Evolutionary conservation across 2,113 vertebrate species (phyloP).

Genomic region (Chaenocephalus aceratus): DNA sequence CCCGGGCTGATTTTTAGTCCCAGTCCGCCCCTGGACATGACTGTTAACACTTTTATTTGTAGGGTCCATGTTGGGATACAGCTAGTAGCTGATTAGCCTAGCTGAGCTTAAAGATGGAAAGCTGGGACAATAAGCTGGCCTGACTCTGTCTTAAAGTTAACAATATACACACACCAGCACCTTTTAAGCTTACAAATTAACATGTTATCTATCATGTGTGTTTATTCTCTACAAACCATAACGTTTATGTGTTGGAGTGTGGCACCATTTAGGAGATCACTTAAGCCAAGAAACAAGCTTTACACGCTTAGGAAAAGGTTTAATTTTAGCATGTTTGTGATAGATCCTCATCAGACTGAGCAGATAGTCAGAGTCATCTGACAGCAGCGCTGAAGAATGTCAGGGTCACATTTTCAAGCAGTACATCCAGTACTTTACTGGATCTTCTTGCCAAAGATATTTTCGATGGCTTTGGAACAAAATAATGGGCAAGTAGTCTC

Average conservation of each 20-base stretch:
- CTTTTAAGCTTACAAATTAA: neutral
- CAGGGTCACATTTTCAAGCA: neutral
- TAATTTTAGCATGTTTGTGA: neutral
- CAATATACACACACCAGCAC: neutral
- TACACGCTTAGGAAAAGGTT: neutral
- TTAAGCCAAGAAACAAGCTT: neutral
- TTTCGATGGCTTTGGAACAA: neutral
- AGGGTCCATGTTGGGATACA: neutral
- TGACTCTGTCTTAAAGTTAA: neutral
- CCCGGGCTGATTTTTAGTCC: too few relatives aligned
- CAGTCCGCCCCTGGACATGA: too few relatives aligned
- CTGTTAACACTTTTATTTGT: too few relatives aligned
- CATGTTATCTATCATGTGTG: neutral
- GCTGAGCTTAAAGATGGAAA: neutral
- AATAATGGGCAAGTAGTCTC: neutral
- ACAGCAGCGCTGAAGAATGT: neutral
- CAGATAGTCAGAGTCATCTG: neutral
- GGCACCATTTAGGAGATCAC: too few relatives aligned
- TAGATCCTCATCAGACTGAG: neutral
- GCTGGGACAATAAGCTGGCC: too few relatives aligned
- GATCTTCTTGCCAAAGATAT: conserved; percentile 12
- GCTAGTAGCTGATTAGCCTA: too few relatives aligned
- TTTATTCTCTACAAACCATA: neutral
- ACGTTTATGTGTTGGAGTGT: too few relatives aligned
- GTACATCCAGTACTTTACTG: neutral